phyloP scores from a whole-genome alignment of 1,140 invertebrate species.

The Drosophila pallidifrons region DNA sequence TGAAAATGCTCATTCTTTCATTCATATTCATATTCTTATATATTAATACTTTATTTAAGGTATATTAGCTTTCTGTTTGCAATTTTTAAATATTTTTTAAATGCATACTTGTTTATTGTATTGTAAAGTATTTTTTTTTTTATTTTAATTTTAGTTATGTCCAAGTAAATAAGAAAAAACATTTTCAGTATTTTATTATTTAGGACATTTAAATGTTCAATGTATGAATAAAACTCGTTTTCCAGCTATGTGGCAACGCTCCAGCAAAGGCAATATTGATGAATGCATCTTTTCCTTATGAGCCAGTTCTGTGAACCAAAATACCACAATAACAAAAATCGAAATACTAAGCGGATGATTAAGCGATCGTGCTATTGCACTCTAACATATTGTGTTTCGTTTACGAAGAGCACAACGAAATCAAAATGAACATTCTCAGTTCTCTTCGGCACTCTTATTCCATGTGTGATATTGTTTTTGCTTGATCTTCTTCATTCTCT shows the following conservation, averaged over 20 bases:
- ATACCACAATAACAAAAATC: conserved; percentile 10
- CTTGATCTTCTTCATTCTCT: conserved; percentile 36
- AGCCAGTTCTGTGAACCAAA: conserved; percentile 48
- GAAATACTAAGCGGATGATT: conserved; percentile 48
- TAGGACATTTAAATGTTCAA: too few species aligned
- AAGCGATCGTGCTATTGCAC: conserved; percentile 23
- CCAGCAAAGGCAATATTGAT: conserved; percentile 30
- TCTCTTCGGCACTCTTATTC: conserved; percentile 40
- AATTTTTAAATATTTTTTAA: too few species aligned
- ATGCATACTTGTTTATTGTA: too few species aligned
- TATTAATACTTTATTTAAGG: too few species aligned
- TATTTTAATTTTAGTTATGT: too few species aligned
- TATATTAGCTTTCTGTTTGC: too few species aligned
- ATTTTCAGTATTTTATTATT: too few species aligned
- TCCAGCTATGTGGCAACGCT: conserved; percentile 40
- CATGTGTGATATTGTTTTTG: conserved; percentile 23
- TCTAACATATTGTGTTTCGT: conserved; percentile 26
- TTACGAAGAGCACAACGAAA: conserved; percentile 24
- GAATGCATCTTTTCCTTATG: conserved; percentile 43
- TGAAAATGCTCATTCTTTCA: too few species aligned
- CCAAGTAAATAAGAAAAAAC: too few species aligned
- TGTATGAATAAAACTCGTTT: conserved; percentile 11
- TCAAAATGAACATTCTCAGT: conserved; percentile 18
- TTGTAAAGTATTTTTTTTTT: too few species aligned
- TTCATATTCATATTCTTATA: too few species aligned